Conservation (phyloP, 2,888 invertebrate genomes). For the Lucinisca nassula region DNA sequence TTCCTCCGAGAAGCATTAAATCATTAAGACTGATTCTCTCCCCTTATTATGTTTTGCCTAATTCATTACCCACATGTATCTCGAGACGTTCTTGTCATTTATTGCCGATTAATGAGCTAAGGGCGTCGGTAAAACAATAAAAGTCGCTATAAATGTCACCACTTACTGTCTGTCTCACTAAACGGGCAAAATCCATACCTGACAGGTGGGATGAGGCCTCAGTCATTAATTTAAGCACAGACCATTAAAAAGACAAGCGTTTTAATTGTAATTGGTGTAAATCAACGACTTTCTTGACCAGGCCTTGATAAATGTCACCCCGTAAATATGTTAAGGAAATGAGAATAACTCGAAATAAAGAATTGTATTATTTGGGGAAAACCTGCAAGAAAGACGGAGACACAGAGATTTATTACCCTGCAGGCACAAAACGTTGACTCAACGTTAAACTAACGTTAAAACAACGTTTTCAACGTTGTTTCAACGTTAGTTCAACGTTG, state of each 20-base stretch:
- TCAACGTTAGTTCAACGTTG: no score
- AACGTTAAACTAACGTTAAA: no score
- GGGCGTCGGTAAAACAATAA: conserved; percentile 66
- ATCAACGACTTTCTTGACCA: not conserved
- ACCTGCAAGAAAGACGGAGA: no score
- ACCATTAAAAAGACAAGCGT: not conserved
- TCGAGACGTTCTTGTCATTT: conserved; percentile 46
- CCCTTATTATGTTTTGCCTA: conserved; percentile 7
- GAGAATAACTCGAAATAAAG: no score
- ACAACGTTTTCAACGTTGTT: no score
- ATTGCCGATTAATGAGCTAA: conserved; percentile 57
- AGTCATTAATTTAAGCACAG: not conserved
- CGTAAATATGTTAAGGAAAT: no score
- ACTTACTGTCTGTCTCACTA: not conserved
- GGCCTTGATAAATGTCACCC: not conserved
- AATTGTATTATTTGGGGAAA: no score
- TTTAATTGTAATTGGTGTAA: conserved; percentile 15
- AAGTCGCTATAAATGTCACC: conserved; percentile 47
- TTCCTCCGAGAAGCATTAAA: not conserved
- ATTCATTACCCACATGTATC: conserved; percentile 16
- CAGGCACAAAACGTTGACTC: no score
- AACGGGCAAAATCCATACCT: not conserved
- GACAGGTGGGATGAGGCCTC: not conserved
- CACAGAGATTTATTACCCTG: no score
- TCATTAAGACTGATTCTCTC: conserved; percentile 1